phyloP scores from a whole-genome alignment of 1,140 invertebrate species.

The Dreissena polymorpha region DNA sequence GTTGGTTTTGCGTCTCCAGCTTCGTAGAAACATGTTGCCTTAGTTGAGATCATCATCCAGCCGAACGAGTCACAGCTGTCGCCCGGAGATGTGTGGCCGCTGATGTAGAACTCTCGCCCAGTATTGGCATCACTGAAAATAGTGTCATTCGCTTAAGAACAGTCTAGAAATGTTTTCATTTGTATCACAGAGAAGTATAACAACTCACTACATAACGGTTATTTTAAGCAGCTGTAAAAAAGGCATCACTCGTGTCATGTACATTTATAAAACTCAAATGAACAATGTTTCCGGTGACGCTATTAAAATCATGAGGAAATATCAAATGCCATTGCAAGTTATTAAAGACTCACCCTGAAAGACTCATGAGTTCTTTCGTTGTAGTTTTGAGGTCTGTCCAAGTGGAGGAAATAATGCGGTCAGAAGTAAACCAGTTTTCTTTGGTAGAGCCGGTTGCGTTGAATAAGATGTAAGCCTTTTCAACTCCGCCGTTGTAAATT shows the following conservation, averaged over 20 bases:
- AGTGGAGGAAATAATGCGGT: constrained; percentile 67
- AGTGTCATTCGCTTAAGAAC: not conserved
- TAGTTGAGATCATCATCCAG: constrained; percentile 71
- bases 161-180: too few relatives aligned
- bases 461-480: constrained; percentile 68
- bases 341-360: constrained; percentile 59
- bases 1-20: constrained; percentile 60
- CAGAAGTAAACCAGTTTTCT: constrained; percentile 66
- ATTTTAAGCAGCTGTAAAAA: too few relatives aligned
- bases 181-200: too few relatives aligned
- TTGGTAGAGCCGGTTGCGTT: constrained; percentile 63
- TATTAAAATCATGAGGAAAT: too few relatives aligned
- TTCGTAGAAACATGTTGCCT: constrained; percentile 66
- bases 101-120: constrained; percentile 69
- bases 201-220: too few relatives aligned
- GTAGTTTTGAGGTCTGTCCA: constrained; percentile 66
- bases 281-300: too few relatives aligned
- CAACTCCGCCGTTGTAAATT: constrained; percentile 66
- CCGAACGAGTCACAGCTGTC: constrained; percentile 60
- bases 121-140: constrained; percentile 61
- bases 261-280: too few relatives aligned
- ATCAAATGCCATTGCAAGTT: too few relatives aligned
- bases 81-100: constrained; percentile 46
- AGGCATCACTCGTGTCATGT: too few relatives aligned
- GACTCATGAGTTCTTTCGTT: constrained; percentile 63